These are phyloP conservation scores for Eristalinus aeneus DNA, from an alignment of 2,888 invertebrate genomes.

Conservation along the genomic window DNA sequence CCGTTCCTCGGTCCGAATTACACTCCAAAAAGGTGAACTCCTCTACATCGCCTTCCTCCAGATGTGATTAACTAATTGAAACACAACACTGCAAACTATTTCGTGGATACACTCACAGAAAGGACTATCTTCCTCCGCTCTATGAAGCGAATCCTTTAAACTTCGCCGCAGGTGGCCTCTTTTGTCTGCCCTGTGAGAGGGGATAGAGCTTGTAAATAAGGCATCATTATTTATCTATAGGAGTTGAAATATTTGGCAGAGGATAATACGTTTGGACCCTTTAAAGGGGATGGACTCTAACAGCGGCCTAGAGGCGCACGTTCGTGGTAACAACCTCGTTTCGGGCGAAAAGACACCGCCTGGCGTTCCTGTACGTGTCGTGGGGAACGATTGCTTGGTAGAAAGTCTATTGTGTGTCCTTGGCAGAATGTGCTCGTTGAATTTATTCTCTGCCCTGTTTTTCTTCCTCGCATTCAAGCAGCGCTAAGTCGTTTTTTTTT, in stretches of 20 bases:
- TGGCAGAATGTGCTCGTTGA: not conserved
- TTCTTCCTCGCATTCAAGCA: not conserved
- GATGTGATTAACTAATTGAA: conserved; percentile 8
- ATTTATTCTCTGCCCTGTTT: not conserved
- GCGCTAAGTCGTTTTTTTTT: not conserved
- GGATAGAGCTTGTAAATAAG: conserved; percentile 15
- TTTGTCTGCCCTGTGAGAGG: not conserved
- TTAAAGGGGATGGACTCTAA: not conserved
- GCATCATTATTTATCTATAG: conserved; percentile 17
- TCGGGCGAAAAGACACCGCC: not conserved
- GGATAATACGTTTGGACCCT: not conserved
- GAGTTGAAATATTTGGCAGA: conserved; percentile 23
- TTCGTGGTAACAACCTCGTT: not conserved
- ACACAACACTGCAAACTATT: not conserved
- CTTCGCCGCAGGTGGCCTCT: conserved; percentile 13
- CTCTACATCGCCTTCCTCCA: not conserved
- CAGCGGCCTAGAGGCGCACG: not conserved
- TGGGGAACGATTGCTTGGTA: not conserved
- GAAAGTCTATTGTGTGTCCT: not conserved
- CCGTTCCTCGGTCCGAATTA: not conserved
- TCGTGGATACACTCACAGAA: not conserved
- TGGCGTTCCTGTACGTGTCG: not conserved
- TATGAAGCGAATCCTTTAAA: not conserved
- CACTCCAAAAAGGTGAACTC: not conserved
- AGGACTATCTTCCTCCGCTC: not conserved